Evolutionary conservation across 1,140 invertebrate species (phyloP), one percentile per base, ranked within the genome.

Genomic region (Zaprionus africanus): DNA sequence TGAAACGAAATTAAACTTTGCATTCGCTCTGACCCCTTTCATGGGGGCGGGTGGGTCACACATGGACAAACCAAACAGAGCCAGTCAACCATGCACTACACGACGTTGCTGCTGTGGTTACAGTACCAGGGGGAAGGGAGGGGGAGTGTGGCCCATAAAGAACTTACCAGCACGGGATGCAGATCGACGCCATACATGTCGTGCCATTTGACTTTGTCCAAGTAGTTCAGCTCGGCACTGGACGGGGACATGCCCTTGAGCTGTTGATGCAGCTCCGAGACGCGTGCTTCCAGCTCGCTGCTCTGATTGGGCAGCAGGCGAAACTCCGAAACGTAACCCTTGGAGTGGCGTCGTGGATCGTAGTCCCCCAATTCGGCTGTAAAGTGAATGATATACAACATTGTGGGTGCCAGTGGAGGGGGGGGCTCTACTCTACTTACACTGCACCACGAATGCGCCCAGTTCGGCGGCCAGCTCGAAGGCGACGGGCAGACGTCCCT

Each of bases 171-270:
- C 66, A 95, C 94, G 69, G 94, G 94, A 93, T 95, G 94, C 94
- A 98, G 96, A 93, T 99, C 98, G 6, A 99, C 98, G 26, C 98
- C 98, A 91, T 99, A 99, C 96, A 99, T 97, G 85, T 99, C 98
- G 62, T 99, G 93, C 97, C 97, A 98, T 94, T 99, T 99, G n/a
- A 97, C 97, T 94, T 98, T 97, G 88, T 98, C 97, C 72, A 99
- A 94, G 93, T 98, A 99, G 87, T 96, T 97, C 46, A 97, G 94
- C 93, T 99, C 98, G 3, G 98, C 94, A 72, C 94, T 93, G 43
- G 94, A 94, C 54, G 94, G 94, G 59, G 94, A 94, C 90, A 94
- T 94, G 49, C 94, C 94, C 71, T 94, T 95, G 82, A 82, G 93
- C 78, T 92, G 91, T 92, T 98, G 96, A 92, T 98, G 99, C 72